A percentile compares a stretch with the other conserved stretches of the same genome.
Conservation (phyloP, 2,888 invertebrate species). For the Punctoribates punctum region DNA sequence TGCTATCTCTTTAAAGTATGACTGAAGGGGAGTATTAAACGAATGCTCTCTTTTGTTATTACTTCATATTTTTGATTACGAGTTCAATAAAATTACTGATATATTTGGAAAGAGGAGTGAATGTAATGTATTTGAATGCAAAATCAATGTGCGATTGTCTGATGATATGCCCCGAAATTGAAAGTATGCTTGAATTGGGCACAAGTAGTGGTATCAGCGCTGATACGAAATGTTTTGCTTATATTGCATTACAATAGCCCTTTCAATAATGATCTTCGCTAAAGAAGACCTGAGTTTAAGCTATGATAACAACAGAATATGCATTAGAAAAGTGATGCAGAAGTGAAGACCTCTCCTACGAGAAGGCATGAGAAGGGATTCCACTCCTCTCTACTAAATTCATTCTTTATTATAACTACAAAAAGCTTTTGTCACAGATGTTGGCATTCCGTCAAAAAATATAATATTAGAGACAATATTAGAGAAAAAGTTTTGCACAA, state of each 20-base stretch:
- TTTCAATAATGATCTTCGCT: constrained; percentile 19
- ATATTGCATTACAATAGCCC: constrained; percentile 23
- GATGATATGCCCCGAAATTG: background rate
- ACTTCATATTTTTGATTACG: constrained; percentile 12
- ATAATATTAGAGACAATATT: background rate
- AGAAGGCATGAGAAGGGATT: background rate
- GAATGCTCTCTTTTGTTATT: background rate
- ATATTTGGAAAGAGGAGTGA: background rate
- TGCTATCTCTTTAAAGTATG: too few species aligned
- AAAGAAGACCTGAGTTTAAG: constrained; percentile 5
- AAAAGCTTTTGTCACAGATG: constrained; percentile 27
- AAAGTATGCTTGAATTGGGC: background rate
- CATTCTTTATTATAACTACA: background rate
- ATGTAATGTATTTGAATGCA: background rate
- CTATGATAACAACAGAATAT: background rate
- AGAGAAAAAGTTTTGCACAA: background rate
- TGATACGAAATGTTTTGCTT: background rate
- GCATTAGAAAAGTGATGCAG: background rate
- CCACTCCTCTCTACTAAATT: background rate
- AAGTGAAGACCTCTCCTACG: too few species aligned
- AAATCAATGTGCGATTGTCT: background rate
- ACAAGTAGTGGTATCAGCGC: background rate
- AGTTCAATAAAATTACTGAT: constrained; percentile 23
- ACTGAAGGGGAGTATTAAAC: background rate
- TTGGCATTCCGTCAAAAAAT: constrained; percentile 15